Evolutionary conservation across 2,797 vertebrate species (phyloP), one percentile per base, ranked within the genome.

Genomic region (Cossypha caffra): DNA sequence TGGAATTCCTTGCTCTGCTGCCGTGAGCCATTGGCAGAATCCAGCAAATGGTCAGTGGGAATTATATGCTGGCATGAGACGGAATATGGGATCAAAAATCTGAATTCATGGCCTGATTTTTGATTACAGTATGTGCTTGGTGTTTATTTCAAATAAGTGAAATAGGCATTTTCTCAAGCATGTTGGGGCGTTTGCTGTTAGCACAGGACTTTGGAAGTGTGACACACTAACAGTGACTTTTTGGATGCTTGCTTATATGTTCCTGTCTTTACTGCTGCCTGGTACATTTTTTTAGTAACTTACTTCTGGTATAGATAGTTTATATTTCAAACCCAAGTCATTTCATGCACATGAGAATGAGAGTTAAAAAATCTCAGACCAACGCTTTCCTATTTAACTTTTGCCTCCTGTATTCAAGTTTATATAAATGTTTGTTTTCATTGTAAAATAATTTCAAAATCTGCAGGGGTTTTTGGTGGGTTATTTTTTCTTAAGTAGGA

Each of bases 51-150:
- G 67, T 81, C 78, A 63, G 55, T 88, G 48, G 57, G 47, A 76
- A 10, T 69, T 57, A 33, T 2, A 1, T 43, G 48, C 55, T 61
- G 42, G 69, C 71, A n/a, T 86, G 75, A 24, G n/a, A 19, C 79
- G 52, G 63, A 73, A 28, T 69, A 42, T 38, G 57, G 72, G 59
- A 69, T 92, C 79, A 67, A 68, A 86, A 76, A 63, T 79, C 74
- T 26, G 62, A 84, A 81, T 67, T 38, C 28, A 1, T 23, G 45
- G 16, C 33, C 43, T 87, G 72, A 52, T 47, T 87, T 75, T 79
- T 79, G 12, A 42, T 93, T 47, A 43, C 31, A 55, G 12, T 29
- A 18, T 64, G 35, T 82, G 55, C 47, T 37, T 63, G 62, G 17
- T 63, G 24, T 64, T 37, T 48, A 48, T 76, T 57, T 69, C 47